Conservation (phyloP, 1,140 invertebrate species). For the Nephila pilipes region DNA sequence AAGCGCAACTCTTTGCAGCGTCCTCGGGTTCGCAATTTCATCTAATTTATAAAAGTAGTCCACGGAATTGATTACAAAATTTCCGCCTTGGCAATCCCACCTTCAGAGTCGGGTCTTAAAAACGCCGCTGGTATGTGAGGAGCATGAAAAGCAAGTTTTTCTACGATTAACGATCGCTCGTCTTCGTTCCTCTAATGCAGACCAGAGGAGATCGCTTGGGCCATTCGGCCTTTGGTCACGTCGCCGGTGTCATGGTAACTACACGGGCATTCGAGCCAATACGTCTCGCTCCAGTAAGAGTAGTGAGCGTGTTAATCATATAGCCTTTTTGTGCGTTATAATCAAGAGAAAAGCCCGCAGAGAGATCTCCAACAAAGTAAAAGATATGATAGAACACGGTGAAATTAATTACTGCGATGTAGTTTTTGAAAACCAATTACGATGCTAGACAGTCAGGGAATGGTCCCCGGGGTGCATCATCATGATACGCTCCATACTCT, state of each 20-base stretch:
- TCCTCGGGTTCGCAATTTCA: slow-evolving; percentile 20
- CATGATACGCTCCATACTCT: slow-evolving; percentile 37
- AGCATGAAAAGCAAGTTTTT: slow-evolving; percentile 58
- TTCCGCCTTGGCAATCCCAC: slow-evolving; percentile 19
- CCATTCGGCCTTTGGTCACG: slow-evolving; percentile 44
- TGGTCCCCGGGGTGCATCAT: slow-evolving; percentile 21
- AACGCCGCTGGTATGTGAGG: slow-evolving; percentile 44
- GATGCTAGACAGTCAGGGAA: slow-evolving; percentile 50
- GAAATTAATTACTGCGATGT: slow-evolving; percentile 74
- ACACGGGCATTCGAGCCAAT: slow-evolving; percentile 49
- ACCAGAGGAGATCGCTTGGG: background rate
- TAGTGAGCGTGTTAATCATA: slow-evolving; percentile 52
- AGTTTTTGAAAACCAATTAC: slow-evolving; percentile 74
- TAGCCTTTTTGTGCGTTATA: slow-evolving; percentile 50
- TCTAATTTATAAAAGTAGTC: slow-evolving; percentile 58
- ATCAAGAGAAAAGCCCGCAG: slow-evolving; percentile 62
- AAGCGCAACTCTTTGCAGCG: background rate
- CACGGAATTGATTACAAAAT: slow-evolving; percentile 45
- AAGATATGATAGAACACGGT: slow-evolving; percentile 69
- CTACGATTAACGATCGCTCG: slow-evolving; percentile 45
- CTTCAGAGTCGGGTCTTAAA: slow-evolving; percentile 42
- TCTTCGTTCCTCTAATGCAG: slow-evolving; percentile 8
- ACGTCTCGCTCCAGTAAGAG: slow-evolving; percentile 45
- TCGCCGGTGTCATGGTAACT: slow-evolving; percentile 41
- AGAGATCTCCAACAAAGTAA: slow-evolving; percentile 36